Evolutionary conservation across 2,888 invertebrate species (phyloP).

Genomic region (Watsonalla binaria): DNA sequence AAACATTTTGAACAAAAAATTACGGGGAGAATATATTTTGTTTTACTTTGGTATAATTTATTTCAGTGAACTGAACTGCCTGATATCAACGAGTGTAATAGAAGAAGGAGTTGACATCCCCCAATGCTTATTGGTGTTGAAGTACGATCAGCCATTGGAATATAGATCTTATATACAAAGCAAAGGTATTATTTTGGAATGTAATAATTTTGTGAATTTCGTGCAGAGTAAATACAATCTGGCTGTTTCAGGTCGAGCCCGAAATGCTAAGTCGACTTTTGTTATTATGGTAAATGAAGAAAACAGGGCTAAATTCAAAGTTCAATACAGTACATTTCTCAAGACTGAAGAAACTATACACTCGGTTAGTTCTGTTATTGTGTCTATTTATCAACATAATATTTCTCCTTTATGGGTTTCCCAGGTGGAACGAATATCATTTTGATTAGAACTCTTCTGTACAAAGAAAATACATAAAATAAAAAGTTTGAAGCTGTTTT

Average conservation of each 20-base stretch:
- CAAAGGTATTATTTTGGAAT: constrained; percentile 79
- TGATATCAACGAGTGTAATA: constrained; percentile 84
- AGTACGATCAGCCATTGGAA: constrained; percentile 84
- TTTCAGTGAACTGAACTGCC: constrained; percentile 64
- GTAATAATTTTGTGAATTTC: background rate
- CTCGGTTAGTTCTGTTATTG: constrained; percentile 28
- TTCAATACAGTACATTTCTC: constrained; percentile 62
- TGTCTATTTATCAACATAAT: background rate
- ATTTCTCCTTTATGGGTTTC: too few species aligned
- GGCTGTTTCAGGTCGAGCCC: constrained; percentile 80
- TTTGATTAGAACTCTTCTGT: too few species aligned
- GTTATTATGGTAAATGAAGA: constrained; percentile 69
- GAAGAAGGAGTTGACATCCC: constrained; percentile 95
- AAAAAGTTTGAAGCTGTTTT: too few species aligned
- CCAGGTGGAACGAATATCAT: too few species aligned
- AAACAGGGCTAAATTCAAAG: constrained; percentile 38
- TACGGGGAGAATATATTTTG: background rate
- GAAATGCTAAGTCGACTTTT: constrained; percentile 80
- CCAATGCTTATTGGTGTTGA: constrained; percentile 87
- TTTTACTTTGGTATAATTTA: background rate
- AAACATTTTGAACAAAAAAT: too few species aligned
- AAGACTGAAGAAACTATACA: constrained; percentile 76
- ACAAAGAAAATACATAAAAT: too few species aligned
- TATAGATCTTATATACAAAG: constrained; percentile 93
- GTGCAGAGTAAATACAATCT: background rate